Conservation (phyloP, 2,888 invertebrate genomes). For the Chrysopilus asiliformis region DNA sequence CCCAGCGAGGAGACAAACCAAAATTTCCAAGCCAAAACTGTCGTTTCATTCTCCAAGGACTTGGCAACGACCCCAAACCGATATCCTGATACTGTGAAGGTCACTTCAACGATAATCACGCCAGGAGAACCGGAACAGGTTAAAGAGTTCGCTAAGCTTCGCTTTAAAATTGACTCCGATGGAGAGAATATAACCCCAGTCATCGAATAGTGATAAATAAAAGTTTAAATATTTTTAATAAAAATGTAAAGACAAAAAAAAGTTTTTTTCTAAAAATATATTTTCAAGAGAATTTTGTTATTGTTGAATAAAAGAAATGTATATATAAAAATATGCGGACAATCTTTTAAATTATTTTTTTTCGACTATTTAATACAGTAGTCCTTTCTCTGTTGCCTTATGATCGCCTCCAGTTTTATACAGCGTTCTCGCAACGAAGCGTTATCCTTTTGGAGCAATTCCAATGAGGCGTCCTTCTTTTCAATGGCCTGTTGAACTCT, state of each 20-base stretch:
- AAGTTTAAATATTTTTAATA: too few relatives aligned
- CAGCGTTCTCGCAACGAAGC: constrained; percentile 58
- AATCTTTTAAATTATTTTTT: background rate
- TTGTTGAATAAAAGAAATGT: too few relatives aligned
- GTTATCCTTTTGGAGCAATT: constrained; percentile 56
- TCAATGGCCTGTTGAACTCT: constrained; percentile 71
- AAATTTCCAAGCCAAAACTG: constrained; percentile 27
- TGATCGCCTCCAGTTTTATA: constrained; percentile 55
- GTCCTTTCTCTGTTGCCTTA: constrained; percentile 65
- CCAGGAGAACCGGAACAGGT: constrained; percentile 16
- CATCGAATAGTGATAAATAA: constrained; percentile 45
- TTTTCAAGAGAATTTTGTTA: background rate
- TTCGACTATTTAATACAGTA: constrained; percentile 36
- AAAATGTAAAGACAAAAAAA: too few relatives aligned
- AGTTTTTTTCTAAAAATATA: background rate
- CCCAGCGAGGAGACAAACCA: background rate
- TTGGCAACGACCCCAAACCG: constrained; percentile 28
- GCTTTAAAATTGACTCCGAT: constrained; percentile 25
- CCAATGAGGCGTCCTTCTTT: constrained; percentile 63
- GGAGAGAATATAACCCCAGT: background rate
- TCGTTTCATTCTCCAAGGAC: constrained; percentile 31
- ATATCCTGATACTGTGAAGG: constrained; percentile 30
- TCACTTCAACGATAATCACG: constrained; percentile 9
- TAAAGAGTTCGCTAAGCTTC: constrained; percentile 27
- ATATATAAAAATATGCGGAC: constrained; percentile 1